Percentiles rank a stretch among this genome's conserved stretches.
Evolutionary conservation across 2,113 vertebrate species (phyloP).

Genomic region (Cervus canadensis): DNA sequence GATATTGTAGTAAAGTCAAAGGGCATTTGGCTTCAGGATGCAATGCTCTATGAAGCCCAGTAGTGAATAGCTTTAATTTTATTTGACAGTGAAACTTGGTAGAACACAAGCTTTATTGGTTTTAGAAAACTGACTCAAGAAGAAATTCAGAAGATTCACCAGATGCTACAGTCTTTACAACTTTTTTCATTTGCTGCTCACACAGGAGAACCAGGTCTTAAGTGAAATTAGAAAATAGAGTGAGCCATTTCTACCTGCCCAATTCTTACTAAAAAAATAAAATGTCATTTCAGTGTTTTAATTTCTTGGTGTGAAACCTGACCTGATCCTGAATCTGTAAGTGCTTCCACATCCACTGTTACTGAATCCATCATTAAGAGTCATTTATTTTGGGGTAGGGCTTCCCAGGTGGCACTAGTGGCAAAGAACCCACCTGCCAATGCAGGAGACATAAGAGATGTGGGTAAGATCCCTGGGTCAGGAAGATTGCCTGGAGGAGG

Average conservation of each 20-base stretch:
- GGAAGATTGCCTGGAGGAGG: not conserved
- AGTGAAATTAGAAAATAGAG: slow-evolving; percentile 6
- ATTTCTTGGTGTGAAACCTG: slow-evolving; percentile 22
- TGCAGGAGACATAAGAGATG: not conserved
- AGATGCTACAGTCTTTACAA: not conserved
- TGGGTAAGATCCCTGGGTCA: not conserved
- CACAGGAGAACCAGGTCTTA: not conserved
- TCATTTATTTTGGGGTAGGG: not conserved
- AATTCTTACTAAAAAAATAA: not conserved
- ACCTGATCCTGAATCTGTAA: not conserved
- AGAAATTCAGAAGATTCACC: not conserved
- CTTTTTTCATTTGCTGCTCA: not conserved
- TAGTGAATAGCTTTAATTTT: slow-evolving; percentile 16
- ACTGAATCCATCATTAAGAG: not conserved
- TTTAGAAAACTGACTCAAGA: slow-evolving; percentile 16
- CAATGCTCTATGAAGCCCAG: not conserved
- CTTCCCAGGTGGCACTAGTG: not conserved
- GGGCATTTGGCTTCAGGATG: not conserved
- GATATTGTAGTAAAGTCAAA: not conserved
- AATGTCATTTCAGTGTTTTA: not conserved
- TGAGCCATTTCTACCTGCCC: not conserved
- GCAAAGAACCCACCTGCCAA: not conserved
- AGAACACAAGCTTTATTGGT: not conserved
- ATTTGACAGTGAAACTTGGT: not conserved
- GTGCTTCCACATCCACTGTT: not conserved